Conservation (phyloP, 1,140 invertebrate species). For the Latrodectus geometricus region DNA sequence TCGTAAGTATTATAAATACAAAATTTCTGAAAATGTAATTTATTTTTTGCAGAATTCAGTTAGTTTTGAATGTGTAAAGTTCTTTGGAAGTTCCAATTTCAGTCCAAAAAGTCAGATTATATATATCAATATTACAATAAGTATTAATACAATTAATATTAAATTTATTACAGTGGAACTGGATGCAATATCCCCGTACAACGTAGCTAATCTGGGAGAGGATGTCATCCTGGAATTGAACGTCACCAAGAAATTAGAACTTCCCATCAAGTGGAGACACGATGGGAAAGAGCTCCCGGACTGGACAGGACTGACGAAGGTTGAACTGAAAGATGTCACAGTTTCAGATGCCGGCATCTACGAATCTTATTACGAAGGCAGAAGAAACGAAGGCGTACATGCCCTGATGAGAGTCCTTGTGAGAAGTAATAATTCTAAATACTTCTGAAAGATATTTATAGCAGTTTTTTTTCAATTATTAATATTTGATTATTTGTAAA, state of each 20-base stretch:
- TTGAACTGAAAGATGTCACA: slow-evolving; percentile 5
- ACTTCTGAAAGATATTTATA: too few relatives aligned
- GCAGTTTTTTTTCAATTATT: too few relatives aligned
- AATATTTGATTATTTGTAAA: too few relatives aligned
- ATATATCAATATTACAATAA: too few relatives aligned
- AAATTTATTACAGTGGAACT: slow-evolving; percentile 25
- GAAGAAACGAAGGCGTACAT: slow-evolving; percentile 42
- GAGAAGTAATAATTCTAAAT: slow-evolving; percentile 17
- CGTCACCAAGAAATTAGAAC: not conserved
- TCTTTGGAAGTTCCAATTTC: too few relatives aligned
- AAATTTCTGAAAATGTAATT: too few relatives aligned
- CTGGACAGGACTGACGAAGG: slow-evolving; percentile 23
- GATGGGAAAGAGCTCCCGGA: slow-evolving; percentile 24
- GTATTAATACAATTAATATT: not conserved
- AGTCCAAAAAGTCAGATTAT: too few relatives aligned
- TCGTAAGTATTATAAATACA: too few relatives aligned
- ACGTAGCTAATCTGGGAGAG: slow-evolving; percentile 16
- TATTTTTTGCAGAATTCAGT: too few relatives aligned
- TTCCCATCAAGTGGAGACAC: slow-evolving; percentile 42
- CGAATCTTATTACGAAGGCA: slow-evolving; percentile 59
- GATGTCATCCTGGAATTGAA: slow-evolving; percentile 35
- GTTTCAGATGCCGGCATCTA: slow-evolving; percentile 51
- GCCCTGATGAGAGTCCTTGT: slow-evolving; percentile 58
- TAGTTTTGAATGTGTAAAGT: too few relatives aligned
- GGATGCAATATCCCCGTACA: slow-evolving; percentile 35